Evolutionary conservation across 37 sponge, comb jelly and placozoan species (phyloP).

Genomic region (Ianthella basta): DNA sequence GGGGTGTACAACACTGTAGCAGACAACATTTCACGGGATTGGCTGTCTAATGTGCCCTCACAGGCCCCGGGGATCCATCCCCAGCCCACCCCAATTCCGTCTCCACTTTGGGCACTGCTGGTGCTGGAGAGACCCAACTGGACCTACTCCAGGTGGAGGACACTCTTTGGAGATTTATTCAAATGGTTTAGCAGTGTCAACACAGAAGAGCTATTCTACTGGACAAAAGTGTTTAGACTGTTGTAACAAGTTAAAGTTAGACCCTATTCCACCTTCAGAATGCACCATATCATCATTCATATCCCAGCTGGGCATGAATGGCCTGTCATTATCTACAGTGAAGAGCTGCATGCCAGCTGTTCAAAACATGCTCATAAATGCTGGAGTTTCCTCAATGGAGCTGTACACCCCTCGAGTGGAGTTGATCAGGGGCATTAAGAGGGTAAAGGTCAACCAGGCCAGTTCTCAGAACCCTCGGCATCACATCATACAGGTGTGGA

Average conservation of each 20-base stretch:
- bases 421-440: not conserved
- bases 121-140: not conserved
- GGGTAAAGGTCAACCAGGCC: not conserved
- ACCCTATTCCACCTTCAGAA: not conserved
- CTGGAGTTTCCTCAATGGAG: not conserved
- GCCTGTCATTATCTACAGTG: not conserved
- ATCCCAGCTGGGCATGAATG: not conserved
- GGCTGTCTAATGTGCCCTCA: not conserved
- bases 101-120: not conserved
- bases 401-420: conserved; percentile 16
- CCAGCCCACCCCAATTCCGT: not conserved
- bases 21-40: not conserved
- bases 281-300: not conserved
- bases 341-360: not conserved
- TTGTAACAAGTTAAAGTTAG: not conserved
- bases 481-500: not conserved
- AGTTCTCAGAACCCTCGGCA: not conserved
- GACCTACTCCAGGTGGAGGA: not conserved
- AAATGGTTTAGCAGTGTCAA: not conserved
- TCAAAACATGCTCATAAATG: not conserved
- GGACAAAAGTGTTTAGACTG: not conserved
- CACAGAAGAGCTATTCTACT: not conserved
- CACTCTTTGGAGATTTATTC: not conserved
- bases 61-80: not conserved
- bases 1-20: not conserved